Evolutionary conservation across 2,888 invertebrate genomes (phyloP), one percentile per base, ranked within the genome.

Genomic region (Watsonalla cultraria): DNA sequence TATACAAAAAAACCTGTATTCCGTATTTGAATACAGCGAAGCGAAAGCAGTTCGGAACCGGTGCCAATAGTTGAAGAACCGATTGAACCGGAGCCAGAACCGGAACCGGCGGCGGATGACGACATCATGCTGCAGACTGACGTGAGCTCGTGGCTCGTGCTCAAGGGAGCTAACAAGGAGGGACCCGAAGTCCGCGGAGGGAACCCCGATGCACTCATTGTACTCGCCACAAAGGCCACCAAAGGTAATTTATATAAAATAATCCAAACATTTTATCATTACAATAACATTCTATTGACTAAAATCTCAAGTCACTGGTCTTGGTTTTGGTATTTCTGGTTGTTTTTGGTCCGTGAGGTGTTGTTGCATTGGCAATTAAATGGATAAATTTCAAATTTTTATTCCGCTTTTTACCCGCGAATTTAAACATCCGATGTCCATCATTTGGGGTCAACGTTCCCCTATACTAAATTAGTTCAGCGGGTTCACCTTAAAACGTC

Each of bases 101-200:
- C 70, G 0, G 62, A 68, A 8, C 61, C 70, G 0, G 68, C 77
- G 0, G 88, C 82, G 54, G 66, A 84, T 0, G 85, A 91, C 53
- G 94, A 94, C 76, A 91, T 95, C 59, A 91, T 97, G 58, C 95
- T 97, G 60, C 95, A 96, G 75, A 90, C 96, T 34, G 96, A 97
- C 74, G 95, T 97, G 52, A 93, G 93, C 61, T 92, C 94, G 60
- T 95, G 95, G 90, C 92, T 98, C 62, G 93, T 96, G 46, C 91
- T 95, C 60, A 97, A 97, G 79, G 95, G 94, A 2, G 94, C 95
- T 34, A 96, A 96, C 59, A 88, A 88, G 95, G 98, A 98, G 59
- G 97, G 97, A 5, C 97, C 97, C 0, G 97, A 97, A 67, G 95
- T 98, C 46, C 94, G 97, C 56, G 99, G 99, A 7, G 99, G 99